A percentile compares a stretch with the other conserved stretches of the same genome.
Evolutionary conservation across 2,888 invertebrate genomes (phyloP).

Genomic region (Platycheirus albimanus): DNA sequence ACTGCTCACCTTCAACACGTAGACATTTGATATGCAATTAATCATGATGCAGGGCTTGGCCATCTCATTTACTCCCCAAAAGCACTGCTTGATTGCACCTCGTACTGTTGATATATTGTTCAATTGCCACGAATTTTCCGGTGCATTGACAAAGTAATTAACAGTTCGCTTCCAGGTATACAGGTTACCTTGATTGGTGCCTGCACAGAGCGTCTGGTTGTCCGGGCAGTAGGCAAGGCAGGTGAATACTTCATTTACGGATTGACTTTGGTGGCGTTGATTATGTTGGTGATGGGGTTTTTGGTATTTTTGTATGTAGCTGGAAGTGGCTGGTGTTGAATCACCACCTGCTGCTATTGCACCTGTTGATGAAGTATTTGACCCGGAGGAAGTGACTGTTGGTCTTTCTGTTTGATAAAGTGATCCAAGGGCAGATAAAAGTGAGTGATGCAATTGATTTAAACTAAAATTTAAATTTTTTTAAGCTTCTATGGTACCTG

Average conservation of each 20-base stretch:
- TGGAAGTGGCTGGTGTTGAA: slow-evolving; percentile 46
- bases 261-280: slow-evolving; percentile 75
- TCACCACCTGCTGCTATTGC: slow-evolving; percentile 44
- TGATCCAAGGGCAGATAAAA: background rate
- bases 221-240: slow-evolving; percentile 87
- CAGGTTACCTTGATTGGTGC: slow-evolving; percentile 94
- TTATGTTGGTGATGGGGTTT: slow-evolving; percentile 61
- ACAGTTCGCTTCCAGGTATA: slow-evolving; percentile 90
- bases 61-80: slow-evolving; percentile 90
- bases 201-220: slow-evolving; percentile 92
- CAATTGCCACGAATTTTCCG: slow-evolving; percentile 92
- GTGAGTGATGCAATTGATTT: too few relatives aligned
- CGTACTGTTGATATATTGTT: slow-evolving; percentile 88
- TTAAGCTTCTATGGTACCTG: too few relatives aligned
- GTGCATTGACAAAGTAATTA: slow-evolving; percentile 80
- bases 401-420: slow-evolving; percentile 46
- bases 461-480: too few relatives aligned
- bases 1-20: slow-evolving; percentile 85
- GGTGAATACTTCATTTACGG: slow-evolving; percentile 86
- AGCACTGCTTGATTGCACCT: slow-evolving; percentile 90
- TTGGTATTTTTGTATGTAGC: slow-evolving; percentile 63
- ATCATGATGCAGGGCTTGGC: slow-evolving; percentile 90
- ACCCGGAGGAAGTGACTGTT: slow-evolving; percentile 61
- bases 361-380: slow-evolving; percentile 67
- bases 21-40: slow-evolving; percentile 92